phyloP scores from a whole-genome alignment of 2,797 vertebrate genomes.

The Oceanodroma leucorhoa region DNA sequence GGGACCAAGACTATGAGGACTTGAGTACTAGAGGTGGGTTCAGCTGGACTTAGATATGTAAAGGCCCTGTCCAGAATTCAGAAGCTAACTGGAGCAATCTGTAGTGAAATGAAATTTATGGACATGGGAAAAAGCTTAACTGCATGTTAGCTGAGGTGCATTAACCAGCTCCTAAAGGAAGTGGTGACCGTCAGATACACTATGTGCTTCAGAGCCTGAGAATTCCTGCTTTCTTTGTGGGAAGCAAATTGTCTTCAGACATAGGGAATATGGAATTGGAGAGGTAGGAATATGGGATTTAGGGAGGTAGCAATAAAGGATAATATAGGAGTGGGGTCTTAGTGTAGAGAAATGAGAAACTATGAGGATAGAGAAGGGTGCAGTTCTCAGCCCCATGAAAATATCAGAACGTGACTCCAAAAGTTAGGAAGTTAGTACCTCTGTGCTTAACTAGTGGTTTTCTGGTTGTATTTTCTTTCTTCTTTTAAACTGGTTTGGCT shows the following conservation, averaged over 20 bases:
- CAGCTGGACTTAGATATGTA: background rate
- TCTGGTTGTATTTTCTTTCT: background rate
- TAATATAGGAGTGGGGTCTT: background rate
- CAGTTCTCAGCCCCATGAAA: background rate
- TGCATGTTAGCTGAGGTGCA: background rate
- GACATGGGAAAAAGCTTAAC: background rate
- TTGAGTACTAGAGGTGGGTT: background rate
- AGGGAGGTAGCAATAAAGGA: background rate
- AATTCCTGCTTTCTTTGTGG: background rate
- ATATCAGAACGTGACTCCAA: background rate
- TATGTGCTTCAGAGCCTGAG: background rate
- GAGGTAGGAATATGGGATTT: background rate
- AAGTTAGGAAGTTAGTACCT: background rate
- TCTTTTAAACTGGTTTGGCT: background rate
- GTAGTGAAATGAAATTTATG: background rate
- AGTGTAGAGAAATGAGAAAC: background rate
- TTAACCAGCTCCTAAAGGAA: background rate
- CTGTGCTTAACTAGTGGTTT: background rate
- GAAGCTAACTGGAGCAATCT: background rate
- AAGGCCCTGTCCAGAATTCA: background rate
- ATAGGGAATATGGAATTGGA: background rate
- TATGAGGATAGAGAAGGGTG: background rate
- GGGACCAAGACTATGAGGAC: background rate
- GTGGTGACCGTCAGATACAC: background rate
- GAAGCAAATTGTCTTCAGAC: background rate